Conservation (phyloP, 2,888 invertebrate genomes). For the Scaptomyza parva region DNA sequence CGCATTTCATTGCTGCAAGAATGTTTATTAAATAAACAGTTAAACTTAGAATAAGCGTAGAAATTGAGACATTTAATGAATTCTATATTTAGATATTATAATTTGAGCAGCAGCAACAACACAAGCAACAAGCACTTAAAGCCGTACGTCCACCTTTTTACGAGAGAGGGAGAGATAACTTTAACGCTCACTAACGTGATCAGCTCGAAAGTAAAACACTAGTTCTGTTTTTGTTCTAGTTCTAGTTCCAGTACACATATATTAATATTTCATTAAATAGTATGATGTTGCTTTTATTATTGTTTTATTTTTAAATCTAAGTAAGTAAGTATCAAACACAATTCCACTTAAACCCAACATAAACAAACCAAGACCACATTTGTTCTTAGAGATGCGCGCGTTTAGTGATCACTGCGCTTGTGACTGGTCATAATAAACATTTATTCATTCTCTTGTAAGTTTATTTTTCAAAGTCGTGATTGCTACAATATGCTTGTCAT, state of each 20-base stretch:
- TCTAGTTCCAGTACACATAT: too few relatives aligned
- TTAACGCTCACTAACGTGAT: not conserved
- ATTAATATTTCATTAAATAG: constrained; percentile 9
- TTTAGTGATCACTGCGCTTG: not conserved
- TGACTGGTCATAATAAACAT: not conserved
- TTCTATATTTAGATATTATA: not conserved
- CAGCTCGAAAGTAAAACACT: not conserved
- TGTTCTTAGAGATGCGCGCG: constrained; percentile 15
- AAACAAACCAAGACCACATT: too few relatives aligned
- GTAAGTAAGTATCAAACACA: too few relatives aligned
- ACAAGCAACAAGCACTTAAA: too few relatives aligned
- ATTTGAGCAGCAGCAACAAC: not conserved
- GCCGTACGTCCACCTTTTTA: too few relatives aligned
- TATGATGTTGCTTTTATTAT: constrained; percentile 2
- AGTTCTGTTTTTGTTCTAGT: too few relatives aligned
- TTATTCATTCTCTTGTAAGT: not conserved
- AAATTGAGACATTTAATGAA: not conserved
- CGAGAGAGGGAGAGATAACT: not conserved
- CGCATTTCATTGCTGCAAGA: not conserved
- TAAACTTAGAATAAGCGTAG: not conserved
- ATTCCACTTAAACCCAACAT: not conserved
- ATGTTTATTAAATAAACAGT: not conserved
- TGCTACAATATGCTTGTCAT: constrained; percentile 1
- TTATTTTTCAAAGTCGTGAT: not conserved
- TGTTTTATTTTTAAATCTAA: not conserved